A percentile compares a stretch with the other conserved stretches of the same genome.
Conservation (phyloP, 2,113 vertebrate genomes). For the Sapayoa aenigma region DNA sequence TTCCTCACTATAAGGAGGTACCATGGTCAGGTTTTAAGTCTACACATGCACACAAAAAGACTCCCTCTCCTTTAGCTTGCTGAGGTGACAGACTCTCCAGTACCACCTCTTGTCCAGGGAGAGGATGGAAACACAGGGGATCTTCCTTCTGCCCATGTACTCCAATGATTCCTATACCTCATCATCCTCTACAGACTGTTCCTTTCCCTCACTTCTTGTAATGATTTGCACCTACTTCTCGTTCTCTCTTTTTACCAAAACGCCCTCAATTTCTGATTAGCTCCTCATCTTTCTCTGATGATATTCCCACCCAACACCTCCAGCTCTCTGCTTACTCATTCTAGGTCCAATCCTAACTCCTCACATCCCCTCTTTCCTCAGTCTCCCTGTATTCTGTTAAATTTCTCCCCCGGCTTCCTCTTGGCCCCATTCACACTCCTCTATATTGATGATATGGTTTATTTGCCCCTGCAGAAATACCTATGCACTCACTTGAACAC, state of each 20-base stretch:
- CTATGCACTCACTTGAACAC: neutral
- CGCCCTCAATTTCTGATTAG: neutral
- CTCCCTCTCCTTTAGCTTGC: neutral
- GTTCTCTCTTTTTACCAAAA: neutral
- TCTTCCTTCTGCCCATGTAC: neutral
- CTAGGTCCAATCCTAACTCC: neutral
- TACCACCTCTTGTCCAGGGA: neutral
- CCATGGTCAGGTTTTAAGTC: neutral
- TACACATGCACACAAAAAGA: neutral
- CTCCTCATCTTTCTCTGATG: neutral
- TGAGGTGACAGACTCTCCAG: neutral
- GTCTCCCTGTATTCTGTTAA: neutral
- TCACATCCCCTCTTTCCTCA: neutral
- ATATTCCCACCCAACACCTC: neutral
- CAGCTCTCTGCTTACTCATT: neutral
- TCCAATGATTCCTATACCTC: neutral
- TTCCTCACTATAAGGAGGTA: neutral
- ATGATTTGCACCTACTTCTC: neutral
- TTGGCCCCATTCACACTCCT: neutral
- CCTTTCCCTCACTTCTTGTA: neutral
- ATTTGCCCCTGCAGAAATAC: neutral
- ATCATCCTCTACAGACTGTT: rapidly evolving
- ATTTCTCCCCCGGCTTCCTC: neutral
- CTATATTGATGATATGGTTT: neutral
- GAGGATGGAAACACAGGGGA: neutral